Evolutionary conservation across 2,888 invertebrate species (phyloP), one percentile per base, ranked within the genome.

Genomic region (Monochamus alternatus): DNA sequence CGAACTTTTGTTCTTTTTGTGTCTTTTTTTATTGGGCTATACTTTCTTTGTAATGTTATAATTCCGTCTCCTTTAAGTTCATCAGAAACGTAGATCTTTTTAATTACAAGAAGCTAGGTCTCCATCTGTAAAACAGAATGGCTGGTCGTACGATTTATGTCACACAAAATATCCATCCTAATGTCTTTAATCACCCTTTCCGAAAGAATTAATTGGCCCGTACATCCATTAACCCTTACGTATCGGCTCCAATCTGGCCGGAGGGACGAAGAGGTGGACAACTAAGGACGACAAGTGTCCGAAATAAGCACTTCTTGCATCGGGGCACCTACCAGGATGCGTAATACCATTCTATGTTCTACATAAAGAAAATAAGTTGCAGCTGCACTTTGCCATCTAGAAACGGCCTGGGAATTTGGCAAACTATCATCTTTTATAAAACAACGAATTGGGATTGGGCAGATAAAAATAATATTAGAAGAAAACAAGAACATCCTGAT

Each of bases 191-290:
- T 69, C 69, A 32, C 69, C 69, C 68, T 31, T 30, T 62, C 60
- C 43, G 60, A 71, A 71, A 62, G 71, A 71, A 71, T 71, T 62
- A 71, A 71, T 71, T 63, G 71, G 52, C 32, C 44, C 31, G 43
- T 62, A 62, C 32, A 71, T 38, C 66, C 71, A 71, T 71, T 63
- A 71, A 71, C 71, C 71, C 71, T 62, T 52, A 63, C 52, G 55
- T 70, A 70, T 70, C 70, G 14, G 59, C 52, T 44, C 31, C 71
- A 63, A 63, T 71, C 71, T 52, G 71, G 63, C 51, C 32, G 60
- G n/a, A 60, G 60, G 69, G 44, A 44, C 22, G 31, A 7, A 12
- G 69, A 60, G 60, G 69, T 12, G n/a, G 47, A 38, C 22, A 69
- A 63, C 62, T 63, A 71, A 71, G 63, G 71, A 51, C 59, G 63